phyloP scores from a whole-genome alignment of 1,140 invertebrate genomes.

The Antheraea mylitta region DNA sequence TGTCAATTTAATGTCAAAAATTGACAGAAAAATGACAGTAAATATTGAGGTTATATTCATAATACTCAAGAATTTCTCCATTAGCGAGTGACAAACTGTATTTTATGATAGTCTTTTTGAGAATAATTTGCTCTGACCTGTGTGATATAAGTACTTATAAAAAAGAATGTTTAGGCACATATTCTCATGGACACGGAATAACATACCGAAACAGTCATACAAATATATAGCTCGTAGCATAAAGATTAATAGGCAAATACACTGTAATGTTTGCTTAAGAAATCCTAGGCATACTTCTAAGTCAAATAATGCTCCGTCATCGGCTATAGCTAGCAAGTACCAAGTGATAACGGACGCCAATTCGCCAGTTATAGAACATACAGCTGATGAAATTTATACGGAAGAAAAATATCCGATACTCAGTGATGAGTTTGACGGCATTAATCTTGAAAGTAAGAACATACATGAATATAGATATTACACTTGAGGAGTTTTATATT shows the following conservation, averaged over 20 bases:
- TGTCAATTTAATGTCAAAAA: too few species aligned
- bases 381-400: slow-evolving; percentile 81
- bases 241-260: slow-evolving; percentile 39
- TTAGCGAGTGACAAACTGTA: too few species aligned
- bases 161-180: slow-evolving; percentile 37
- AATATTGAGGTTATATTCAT: too few species aligned
- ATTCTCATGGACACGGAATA: slow-evolving; percentile 25
- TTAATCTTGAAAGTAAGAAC: slow-evolving; percentile 74
- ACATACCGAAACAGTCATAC: slow-evolving; percentile 19
- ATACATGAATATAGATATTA: not conserved
- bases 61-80: too few species aligned
- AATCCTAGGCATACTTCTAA: slow-evolving; percentile 73
- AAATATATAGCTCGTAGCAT: slow-evolving; percentile 20
- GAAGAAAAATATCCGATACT: slow-evolving; percentile 66
- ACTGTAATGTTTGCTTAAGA: slow-evolving; percentile 73
- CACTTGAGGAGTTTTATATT: not conserved
- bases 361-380: slow-evolving; percentile 82
- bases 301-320: slow-evolving; percentile 49
- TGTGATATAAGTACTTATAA: slow-evolving; percentile 5
- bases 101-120: too few species aligned
- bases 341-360: slow-evolving; percentile 83
- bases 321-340: slow-evolving; percentile 74
- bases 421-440: slow-evolving; percentile 77
- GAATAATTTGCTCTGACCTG: not conserved
- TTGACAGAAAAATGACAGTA: not conserved